Percentiles rank a stretch among this genome's conserved stretches.
Evolutionary conservation across 2,113 vertebrate species (phyloP).

Genomic region (Campylorhamphus procurvoides): DNA sequence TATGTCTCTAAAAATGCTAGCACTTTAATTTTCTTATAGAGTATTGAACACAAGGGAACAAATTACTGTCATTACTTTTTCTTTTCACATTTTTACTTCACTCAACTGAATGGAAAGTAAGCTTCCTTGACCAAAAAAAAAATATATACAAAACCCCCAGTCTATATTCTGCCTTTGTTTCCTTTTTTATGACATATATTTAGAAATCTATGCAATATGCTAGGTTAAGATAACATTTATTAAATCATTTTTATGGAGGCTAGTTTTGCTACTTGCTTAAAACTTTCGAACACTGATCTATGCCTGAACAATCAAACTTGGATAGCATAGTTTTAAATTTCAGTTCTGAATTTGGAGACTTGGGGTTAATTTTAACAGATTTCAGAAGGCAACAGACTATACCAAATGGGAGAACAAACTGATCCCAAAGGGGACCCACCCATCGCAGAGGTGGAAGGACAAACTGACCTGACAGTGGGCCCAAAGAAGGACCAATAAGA

Average conservation of each 20-base stretch:
- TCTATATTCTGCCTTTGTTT: neutral
- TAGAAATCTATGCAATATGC: neutral
- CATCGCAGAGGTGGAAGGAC: neutral
- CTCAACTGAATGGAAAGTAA: neutral
- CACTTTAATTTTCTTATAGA: neutral
- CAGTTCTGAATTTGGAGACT: neutral
- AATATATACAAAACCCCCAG: neutral
- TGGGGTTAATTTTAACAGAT: neutral
- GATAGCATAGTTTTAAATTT: neutral
- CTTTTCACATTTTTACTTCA: neutral
- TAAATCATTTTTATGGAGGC: neutral
- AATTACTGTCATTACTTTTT: neutral
- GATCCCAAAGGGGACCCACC: neutral
- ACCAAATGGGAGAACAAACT: neutral
- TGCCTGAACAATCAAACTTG: neutral
- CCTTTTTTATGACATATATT: neutral
- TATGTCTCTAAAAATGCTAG: neutral
- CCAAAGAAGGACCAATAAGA: neutral
- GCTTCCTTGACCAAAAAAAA: neutral
- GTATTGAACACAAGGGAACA: neutral
- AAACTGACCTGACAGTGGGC: neutral
- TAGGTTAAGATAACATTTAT: neutral
- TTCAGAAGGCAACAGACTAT: neutral
- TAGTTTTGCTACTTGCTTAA: neutral
- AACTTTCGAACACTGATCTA: neutral